A percentile compares a stretch with the other conserved stretches of the same genome.
Evolutionary conservation across 2,797 vertebrate species (phyloP).

Genomic region (Syncerus caffer): DNA sequence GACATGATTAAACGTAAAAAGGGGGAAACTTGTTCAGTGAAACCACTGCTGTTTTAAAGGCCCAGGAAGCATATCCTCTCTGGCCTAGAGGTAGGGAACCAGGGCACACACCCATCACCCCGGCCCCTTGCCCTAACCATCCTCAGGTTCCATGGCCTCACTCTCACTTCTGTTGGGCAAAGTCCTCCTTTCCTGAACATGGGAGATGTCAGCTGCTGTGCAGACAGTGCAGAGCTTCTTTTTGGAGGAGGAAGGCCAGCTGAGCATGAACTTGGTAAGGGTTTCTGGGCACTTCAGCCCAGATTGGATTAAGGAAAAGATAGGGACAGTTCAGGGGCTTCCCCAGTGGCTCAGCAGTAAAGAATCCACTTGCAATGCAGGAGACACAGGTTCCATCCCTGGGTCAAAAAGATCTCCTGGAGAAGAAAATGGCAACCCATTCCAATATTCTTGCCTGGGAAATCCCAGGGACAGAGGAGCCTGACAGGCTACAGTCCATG

Average conservation of each 20-base stretch:
- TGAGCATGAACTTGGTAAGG: background rate
- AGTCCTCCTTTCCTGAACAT: background rate
- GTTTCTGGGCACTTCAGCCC: background rate
- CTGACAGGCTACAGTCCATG: background rate
- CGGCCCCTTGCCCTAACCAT: background rate
- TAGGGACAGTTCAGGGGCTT: background rate
- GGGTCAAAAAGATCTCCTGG: background rate
- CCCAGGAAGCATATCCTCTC: background rate
- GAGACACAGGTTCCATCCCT: background rate
- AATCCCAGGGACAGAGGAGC: background rate
- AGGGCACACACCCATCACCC: too few relatives aligned
- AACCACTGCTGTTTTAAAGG: background rate
- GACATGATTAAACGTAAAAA: background rate
- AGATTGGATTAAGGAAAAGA: background rate
- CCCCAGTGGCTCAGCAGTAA: background rate
- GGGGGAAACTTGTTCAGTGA: background rate
- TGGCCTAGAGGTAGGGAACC: background rate
- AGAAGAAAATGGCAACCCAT: background rate
- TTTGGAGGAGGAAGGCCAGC: background rate
- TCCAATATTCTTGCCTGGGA: background rate
- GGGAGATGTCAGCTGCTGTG: rapidly evolving
- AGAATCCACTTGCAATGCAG: background rate
- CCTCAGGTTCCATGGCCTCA: background rate
- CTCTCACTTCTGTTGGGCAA: background rate
- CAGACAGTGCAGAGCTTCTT: background rate